phyloP scores from a whole-genome alignment of 2,888 invertebrate species.

The Apoderus coryli region DNA sequence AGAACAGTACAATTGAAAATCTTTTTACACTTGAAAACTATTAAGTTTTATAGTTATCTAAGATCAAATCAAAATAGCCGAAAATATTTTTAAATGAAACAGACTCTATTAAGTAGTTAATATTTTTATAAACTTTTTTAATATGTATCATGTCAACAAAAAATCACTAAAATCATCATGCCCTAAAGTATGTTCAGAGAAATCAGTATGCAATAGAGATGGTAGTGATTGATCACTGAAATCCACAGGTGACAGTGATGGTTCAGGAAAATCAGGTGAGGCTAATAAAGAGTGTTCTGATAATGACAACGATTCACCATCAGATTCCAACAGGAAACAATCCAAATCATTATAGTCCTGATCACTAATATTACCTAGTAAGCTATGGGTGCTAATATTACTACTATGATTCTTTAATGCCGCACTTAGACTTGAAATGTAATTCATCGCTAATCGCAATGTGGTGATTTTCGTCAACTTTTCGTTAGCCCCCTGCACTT shows the following conservation, averaged over 20 bases:
- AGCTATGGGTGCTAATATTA: background rate
- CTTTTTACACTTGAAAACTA: too few relatives aligned
- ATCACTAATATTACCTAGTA: conserved; percentile 10
- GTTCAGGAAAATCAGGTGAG: conserved; percentile 34
- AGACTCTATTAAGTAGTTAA: too few relatives aligned
- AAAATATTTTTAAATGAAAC: too few relatives aligned
- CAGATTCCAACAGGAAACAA: conserved; percentile 40
- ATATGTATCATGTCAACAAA: conserved; percentile 26
- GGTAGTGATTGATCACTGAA: conserved; percentile 30
- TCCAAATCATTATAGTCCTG: conserved; percentile 32
- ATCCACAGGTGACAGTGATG: conserved; percentile 44
- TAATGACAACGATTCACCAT: conserved; percentile 32
- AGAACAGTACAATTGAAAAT: too few relatives aligned
- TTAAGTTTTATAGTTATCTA: too few relatives aligned
- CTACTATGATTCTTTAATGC: conserved; percentile 32
- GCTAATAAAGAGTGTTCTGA: conserved; percentile 33
- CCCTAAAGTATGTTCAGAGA: conserved; percentile 28
- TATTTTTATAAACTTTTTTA: too few relatives aligned
- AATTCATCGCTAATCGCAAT: conserved; percentile 72
- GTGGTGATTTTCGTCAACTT: conserved; percentile 85
- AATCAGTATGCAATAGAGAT: conserved; percentile 28
- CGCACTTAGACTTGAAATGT: conserved; percentile 62
- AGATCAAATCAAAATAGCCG: too few relatives aligned
- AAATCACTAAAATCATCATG: conserved; percentile 31
- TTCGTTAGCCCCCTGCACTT: conserved; percentile 45